Percentiles rank a stretch among this genome's conserved stretches.
Evolutionary conservation across 2,888 invertebrate genomes (phyloP).

Genomic region (Drosophila falleni): DNA sequence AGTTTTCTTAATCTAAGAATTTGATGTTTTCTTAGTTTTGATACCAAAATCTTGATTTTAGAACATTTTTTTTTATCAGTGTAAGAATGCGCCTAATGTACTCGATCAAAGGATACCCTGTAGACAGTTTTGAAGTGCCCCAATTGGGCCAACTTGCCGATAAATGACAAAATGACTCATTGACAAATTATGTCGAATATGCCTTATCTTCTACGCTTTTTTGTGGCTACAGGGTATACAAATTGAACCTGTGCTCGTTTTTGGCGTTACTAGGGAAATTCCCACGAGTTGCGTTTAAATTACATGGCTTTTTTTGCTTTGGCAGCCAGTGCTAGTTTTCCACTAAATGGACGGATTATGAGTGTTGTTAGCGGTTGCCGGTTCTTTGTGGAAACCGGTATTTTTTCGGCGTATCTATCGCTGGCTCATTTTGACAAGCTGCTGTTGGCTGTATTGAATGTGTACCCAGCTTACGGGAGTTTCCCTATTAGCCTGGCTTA

Average conservation of each 20-base stretch:
- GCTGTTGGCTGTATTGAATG: neutral
- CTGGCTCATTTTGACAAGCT: slow-evolving; percentile 48
- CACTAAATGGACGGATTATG: slow-evolving; percentile 78
- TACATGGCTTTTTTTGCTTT: slow-evolving; percentile 54
- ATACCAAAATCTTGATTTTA: too few species aligned
- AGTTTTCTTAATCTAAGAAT: too few species aligned
- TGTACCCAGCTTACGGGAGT: neutral
- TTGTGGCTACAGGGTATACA: slow-evolving; percentile 21
- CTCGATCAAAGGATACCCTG: slow-evolving; percentile 12
- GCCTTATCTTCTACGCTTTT: neutral
- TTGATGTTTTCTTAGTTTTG: too few species aligned
- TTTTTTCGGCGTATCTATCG: slow-evolving; percentile 9
- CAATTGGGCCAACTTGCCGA: neutral
- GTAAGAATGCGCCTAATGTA: neutral
- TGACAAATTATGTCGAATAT: neutral
- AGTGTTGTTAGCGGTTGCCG: slow-evolving; percentile 71
- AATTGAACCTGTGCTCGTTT: slow-evolving; percentile 8
- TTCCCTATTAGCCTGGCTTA: slow-evolving; percentile 45
- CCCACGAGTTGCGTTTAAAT: slow-evolving; percentile 69
- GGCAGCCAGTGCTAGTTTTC: slow-evolving; percentile 47
- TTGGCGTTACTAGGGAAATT: slow-evolving; percentile 35
- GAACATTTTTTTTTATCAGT: too few species aligned
- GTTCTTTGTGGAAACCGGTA: slow-evolving; percentile 12
- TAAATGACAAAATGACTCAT: neutral
- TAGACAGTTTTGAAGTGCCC: neutral